A percentile compares a stretch with the other conserved stretches of the same genome.
Evolutionary conservation across 2,113 vertebrate species (phyloP).

Genomic region (Corythoichthys intestinalis): DNA sequence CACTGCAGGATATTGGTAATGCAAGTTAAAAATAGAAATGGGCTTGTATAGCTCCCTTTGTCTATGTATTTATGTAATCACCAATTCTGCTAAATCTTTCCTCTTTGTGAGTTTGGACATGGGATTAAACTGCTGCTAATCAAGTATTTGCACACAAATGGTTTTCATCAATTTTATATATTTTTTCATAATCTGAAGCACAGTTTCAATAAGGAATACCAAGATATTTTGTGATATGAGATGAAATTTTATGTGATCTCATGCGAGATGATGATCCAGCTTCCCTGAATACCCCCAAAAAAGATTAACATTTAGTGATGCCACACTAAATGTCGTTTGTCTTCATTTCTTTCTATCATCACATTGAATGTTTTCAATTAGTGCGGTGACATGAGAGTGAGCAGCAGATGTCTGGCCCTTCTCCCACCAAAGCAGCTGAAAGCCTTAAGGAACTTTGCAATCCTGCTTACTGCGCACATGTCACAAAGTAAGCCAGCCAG

Average conservation of each 20-base stretch:
- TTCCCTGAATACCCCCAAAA: no score
- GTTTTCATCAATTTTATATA: background rate
- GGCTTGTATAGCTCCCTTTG: constrained; percentile 55
- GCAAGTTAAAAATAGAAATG: constrained; percentile 64
- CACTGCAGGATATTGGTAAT: constrained; percentile 48
- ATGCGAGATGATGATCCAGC: no score
- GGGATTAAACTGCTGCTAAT: background rate
- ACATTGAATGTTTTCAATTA: constrained; percentile 7
- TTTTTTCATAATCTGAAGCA: background rate
- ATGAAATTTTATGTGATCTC: background rate
- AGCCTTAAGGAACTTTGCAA: constrained; percentile 23
- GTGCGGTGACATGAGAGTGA: constrained; percentile 15
- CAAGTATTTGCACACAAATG: background rate
- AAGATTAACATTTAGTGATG: no score
- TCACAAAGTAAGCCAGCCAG: constrained; percentile 24
- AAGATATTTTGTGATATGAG: background rate
- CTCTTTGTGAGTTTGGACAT: constrained; percentile 10
- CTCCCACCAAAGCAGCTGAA: constrained; percentile 33
- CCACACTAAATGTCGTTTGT: background rate
- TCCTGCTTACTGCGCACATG: constrained; percentile 53
- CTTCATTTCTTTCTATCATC: background rate
- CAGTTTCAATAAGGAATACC: background rate
- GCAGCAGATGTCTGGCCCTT: constrained; percentile 44
- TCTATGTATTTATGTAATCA: constrained; percentile 40
- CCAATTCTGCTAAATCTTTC: constrained; percentile 22